Base-by-base conservation (phyloP, 2,797 vertebrate species). In the Tadarida brasiliensis region DNA sequence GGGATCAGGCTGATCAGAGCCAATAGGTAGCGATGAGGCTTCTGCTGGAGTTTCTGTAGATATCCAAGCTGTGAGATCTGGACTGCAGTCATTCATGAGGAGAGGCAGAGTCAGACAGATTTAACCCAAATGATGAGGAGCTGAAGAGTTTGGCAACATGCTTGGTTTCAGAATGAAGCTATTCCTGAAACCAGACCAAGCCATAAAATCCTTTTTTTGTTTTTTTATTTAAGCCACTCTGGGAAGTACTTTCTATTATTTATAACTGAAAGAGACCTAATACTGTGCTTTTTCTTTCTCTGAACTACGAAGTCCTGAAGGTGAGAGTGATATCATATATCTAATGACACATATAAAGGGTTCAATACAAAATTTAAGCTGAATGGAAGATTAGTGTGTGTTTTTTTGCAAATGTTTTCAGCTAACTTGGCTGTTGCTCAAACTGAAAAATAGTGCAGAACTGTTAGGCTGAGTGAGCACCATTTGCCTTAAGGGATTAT, bases 371-470 rank as follows among this genome's bases (percentile, higher is more conserved):
- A 89, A 83, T 68, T 51, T 87, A 93, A 87, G 28, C 22, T 90
- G 73, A 96, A 67, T 24, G 30, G 68, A 93, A 90, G 35, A 70
- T 14, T 77, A 80, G 33, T 49, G 20, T 54, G 51, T 51, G 24
- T 76, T 59, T 71, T 87, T 82, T 63, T 51, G 28, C 5, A 87
- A 61, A 78, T 88, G 35, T 91, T 77, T 90, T 82, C 65, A 49
- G 77, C 30, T 94, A 90, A 65, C 70, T 94, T 71, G 87, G 28
- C n/a, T 90, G 5, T 74, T 95, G 63, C n/a, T 73, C 49, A 74
- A 83, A 87, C n/a, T 93, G 49, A 90, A 82, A 95, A 86, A 80
- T 14, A 82, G 68, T 89, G 74, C 22, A 61, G 57, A 87, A 76
- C 30, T 91, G 84, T 84, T 51, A 96, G 51, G 33, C 35, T 19